Evolutionary conservation across 2,113 vertebrate species (phyloP), one percentile per base, ranked within the genome.

Genomic region (Onychorhynchus coronatus): DNA sequence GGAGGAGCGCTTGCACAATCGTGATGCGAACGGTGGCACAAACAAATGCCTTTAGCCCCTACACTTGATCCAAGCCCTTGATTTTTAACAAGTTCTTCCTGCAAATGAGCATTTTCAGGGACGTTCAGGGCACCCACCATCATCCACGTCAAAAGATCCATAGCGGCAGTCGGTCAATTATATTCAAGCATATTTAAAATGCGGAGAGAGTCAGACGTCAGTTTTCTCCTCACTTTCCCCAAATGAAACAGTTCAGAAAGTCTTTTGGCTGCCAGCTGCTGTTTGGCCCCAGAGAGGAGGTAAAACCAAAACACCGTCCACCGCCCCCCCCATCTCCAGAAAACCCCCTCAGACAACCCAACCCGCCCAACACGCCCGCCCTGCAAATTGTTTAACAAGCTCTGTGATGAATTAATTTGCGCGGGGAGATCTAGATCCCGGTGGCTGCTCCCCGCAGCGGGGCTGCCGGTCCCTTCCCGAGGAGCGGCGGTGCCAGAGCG

Each of bases 231-330:
- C 72, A 53, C 30, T 85, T 68, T 90, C 31, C 76, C 61, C 63
- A 81, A 83, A 79, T 91, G 86, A 86, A 95, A 90, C 88, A 87
- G 80, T 96, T 96, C 80, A 88, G n/a, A 81, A 95, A 93, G 71
- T 93, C 89, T 91, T 92, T 90, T 70, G 89, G 65, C 86, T 82
- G 74, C 67, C 88, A 71, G 83, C 86, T 96, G 83, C 76, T 93
- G 35, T 94, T 95, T 92, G 92, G 49, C 72, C 71, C 50, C 18
- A 20, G 66, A 74, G 95, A 37, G 61, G 42, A 83, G 37, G 65
- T 73, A 85, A 89, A 95, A 83, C 23, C 75, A 91, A 82, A 81
- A 53, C 72, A 37, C 9, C 0, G 28, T 61, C 27, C 27, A 9
- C 11, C 5, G 17, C 3, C 3, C 6, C 5, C 4, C 2, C 1